These are phyloP conservation scores for Pomacea maculata DNA, from an alignment of 1,140 invertebrate genomes.

Conservation along the genomic window DNA sequence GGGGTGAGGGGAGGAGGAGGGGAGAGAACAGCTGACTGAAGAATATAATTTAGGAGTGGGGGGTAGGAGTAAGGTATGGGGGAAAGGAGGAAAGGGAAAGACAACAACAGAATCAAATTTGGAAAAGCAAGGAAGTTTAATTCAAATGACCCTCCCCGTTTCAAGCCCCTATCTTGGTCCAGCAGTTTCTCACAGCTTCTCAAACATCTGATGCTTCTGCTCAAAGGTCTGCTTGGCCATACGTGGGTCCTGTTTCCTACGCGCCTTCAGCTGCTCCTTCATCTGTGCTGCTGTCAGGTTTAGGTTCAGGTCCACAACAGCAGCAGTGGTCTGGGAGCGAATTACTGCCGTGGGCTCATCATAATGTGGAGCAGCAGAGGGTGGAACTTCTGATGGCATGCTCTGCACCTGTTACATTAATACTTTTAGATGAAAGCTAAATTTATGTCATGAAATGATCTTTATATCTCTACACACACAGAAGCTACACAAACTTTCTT, in stretches of 20 bases:
- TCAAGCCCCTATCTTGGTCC: not conserved
- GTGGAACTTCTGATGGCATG: no score
- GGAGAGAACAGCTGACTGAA: not conserved
- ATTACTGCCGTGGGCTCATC: not conserved
- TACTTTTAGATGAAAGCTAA: no score
- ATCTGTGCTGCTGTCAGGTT: conserved; percentile 55
- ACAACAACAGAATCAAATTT: not conserved
- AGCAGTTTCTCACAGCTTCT: conserved; percentile 43
- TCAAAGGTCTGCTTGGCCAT: conserved; percentile 45
- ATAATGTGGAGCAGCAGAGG: not conserved
- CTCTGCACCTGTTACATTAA: no score
- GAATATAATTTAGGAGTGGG: not conserved
- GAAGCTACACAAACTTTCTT: no score
- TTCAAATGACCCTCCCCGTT: not conserved
- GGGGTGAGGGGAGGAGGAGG: not conserved
- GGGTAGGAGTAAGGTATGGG: not conserved
- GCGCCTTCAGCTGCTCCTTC: conserved; percentile 46
- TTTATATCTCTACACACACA: no score
- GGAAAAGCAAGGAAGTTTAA: not conserved
- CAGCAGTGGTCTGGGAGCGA: conserved; percentile 23
- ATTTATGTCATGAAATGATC: no score
- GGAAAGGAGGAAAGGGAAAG: not conserved
- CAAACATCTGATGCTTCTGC: conserved; percentile 53
- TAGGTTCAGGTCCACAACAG: conserved; percentile 32
- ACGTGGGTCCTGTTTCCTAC: conserved; percentile 51